Evolutionary conservation across 2,888 invertebrate species (phyloP), one percentile per base, ranked within the genome.

Genomic region (Callyntrura sp.): DNA sequence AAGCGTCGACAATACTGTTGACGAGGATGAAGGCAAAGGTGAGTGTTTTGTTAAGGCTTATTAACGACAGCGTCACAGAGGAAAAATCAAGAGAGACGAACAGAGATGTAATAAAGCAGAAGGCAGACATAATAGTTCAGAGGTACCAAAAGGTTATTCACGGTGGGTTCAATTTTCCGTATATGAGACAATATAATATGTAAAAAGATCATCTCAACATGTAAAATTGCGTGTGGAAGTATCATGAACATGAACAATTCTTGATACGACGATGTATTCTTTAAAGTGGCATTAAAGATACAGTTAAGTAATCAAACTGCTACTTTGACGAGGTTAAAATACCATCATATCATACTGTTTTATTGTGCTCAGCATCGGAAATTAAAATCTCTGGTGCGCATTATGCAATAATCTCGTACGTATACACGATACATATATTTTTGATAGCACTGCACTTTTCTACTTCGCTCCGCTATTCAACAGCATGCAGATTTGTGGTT

Each of bases 81-180:
- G 76, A 55, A 76, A 51, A 78, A 55, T 78, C 17, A 55, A 85
- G 85, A 62, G 28, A 25, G 62, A 73, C 45, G 20, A 35, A 23
- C 51, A 51, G 28, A 76, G 20, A 60, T 45, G 14, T 25, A 25
- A 85, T 35, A 62, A 85, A 57, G 43, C 17, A 25, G 14, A 25
- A 20, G 35, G n/a, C 35, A 35, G 6, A 35, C 35, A 35, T 51
- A 25, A 8, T 48, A 45, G 23, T 23, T 45, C 23, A 65, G 62
- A 62, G 82, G 48, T 48, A 82, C 25, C 60, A 25, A 85, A 85
- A 85, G 85, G 78, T 85, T 85, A 85, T 65, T 78, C 78, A 78
- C 35, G 55, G 55, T 55, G 55, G 78, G 28, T 78, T 78, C 76
- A 76, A 51, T 76, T 73, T 73, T 73, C 23, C 17, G 25, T 78